Evolutionary conservation across 2,797 vertebrate species (phyloP).

Genomic region (Setipinna tenuifilis): DNA sequence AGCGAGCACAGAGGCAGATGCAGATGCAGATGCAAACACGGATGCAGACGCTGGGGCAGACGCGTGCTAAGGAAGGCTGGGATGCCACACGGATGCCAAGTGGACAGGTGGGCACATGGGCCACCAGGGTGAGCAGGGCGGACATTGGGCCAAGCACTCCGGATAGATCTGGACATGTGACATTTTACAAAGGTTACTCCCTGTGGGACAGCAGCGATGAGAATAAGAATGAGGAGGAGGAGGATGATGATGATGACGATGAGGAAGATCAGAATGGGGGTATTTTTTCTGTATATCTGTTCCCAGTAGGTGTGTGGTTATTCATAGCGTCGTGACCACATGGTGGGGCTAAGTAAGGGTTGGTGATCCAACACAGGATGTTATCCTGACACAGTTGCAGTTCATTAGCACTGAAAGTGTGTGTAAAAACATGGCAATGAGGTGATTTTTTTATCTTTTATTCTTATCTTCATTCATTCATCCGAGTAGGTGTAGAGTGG

Average conservation of each 20-base stretch:
- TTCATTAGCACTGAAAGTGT: not conserved
- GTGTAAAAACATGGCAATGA: not conserved
- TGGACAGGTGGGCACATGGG: constrained; percentile 64
- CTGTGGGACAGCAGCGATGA: constrained; percentile 50
- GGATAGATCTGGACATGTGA: constrained; percentile 61
- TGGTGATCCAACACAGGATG: not conserved
- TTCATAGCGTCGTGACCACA: not conserved
- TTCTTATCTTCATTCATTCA: not conserved
- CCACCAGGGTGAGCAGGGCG: constrained; percentile 15
- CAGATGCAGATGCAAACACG: no score
- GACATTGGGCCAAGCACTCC: constrained; percentile 31
- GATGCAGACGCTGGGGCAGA: constrained; percentile 29
- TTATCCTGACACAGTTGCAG: not conserved
- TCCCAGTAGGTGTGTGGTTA: not conserved
- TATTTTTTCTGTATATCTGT: not conserved
- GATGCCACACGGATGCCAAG: constrained; percentile 59
- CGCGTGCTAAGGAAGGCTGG: not conserved
- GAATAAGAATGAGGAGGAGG: not conserved
- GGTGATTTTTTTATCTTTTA: not conserved
- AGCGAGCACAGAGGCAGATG: not conserved
- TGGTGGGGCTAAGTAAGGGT: not conserved
- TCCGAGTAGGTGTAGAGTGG: not conserved
- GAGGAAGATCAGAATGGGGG: not conserved
- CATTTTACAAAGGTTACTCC: constrained; percentile 66
- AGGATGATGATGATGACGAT: not conserved